These are phyloP conservation scores for Myotis planiceps DNA, from an alignment of 2,797 vertebrate genomes.

Conservation along the genomic window DNA sequence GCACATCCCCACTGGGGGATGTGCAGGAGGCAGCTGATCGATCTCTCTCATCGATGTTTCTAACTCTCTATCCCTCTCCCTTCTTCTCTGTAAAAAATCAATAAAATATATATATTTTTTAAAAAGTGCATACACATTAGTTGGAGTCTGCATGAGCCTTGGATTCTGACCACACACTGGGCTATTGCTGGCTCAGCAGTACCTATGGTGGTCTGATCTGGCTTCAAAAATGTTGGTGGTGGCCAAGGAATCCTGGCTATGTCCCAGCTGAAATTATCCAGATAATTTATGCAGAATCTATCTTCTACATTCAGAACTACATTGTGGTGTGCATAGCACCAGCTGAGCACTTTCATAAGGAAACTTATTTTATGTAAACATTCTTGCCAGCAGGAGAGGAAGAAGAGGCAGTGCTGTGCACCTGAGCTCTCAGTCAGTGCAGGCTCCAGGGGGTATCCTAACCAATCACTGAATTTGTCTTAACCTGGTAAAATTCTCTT, in stretches of 20 bases:
- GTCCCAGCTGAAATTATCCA: not conserved
- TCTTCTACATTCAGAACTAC: not conserved
- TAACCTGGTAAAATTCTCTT: not conserved
- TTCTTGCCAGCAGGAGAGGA: not conserved
- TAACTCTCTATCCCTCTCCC: too few species aligned
- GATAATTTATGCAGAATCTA: not conserved
- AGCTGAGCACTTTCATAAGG: not conserved
- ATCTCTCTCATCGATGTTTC: too few species aligned
- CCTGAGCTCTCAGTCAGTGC: not conserved
- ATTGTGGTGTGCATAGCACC: not conserved
- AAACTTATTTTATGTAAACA: not conserved
- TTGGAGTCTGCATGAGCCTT: not conserved
- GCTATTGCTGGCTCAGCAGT: not conserved
- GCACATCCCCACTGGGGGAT: too few species aligned
- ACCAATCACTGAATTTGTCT: not conserved
- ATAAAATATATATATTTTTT: too few species aligned
- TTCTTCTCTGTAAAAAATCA: too few species aligned
- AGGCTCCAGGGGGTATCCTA: not conserved
- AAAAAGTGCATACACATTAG: not conserved
- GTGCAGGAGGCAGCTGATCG: too few species aligned
- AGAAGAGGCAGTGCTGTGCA: accelerated
- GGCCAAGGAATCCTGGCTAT: not conserved
- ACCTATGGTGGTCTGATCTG: not conserved
- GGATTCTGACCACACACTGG: not conserved
- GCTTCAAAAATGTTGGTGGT: not conserved